Evolutionary conservation across 2,113 vertebrate genomes (phyloP).

Genomic region (Stigmatopora argus): DNA sequence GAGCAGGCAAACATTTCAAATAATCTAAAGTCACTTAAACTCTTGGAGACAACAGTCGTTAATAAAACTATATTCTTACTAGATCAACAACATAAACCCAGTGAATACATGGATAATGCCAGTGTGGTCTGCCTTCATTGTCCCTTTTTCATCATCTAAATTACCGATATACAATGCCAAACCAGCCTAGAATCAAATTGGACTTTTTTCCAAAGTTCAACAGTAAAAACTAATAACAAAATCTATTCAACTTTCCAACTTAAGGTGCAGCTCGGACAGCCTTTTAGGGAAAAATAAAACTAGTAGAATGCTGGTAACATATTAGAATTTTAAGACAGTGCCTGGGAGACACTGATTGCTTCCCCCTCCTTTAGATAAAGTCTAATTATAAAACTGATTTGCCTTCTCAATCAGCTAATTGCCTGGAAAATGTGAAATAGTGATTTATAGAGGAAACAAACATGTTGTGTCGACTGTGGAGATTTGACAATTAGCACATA

Average conservation of each 20-base stretch:
- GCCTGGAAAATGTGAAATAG: conserved; percentile 54
- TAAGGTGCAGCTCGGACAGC: no score
- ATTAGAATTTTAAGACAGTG: not conserved
- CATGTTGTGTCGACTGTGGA: conserved; percentile 13
- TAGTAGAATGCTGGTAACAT: not conserved
- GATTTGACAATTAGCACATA: conserved; percentile 41
- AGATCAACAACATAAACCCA: no score
- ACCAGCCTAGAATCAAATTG: no score
- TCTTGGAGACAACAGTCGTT: no score
- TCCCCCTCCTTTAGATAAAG: conserved; percentile 35
- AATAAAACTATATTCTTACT: no score
- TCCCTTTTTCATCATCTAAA: no score
- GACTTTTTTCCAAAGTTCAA: no score
- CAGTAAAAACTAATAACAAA: not conserved
- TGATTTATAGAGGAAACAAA: conserved; percentile 37
- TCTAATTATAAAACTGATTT: conserved; percentile 50
- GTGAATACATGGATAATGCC: no score
- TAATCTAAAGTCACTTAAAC: no score
- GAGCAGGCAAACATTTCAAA: no score
- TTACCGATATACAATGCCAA: no score
- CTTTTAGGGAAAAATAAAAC: not conserved
- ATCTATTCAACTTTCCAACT: not conserved
- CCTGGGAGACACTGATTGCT: conserved; percentile 11
- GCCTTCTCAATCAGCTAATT: conserved; percentile 58
- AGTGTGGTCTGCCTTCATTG: no score